Conservation (phyloP, 2,113 vertebrate species). For the Psophia crepitans region DNA sequence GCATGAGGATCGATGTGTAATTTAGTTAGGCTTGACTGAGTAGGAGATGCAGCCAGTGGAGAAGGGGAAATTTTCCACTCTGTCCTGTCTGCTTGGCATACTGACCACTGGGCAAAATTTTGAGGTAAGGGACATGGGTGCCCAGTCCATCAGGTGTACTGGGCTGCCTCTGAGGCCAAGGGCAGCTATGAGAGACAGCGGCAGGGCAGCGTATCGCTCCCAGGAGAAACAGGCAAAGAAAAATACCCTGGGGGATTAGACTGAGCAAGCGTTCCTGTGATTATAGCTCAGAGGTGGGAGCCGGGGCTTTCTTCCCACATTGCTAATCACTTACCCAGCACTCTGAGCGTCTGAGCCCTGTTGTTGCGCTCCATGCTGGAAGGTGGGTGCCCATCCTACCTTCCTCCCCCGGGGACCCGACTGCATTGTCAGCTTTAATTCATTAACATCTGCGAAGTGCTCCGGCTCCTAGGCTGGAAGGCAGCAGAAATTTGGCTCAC, state of each 20-base stretch:
- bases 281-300: conserved; percentile 39
- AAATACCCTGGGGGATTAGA: background rate
- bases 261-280: conserved; percentile 14
- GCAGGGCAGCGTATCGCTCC: background rate
- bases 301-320: conserved; percentile 25
- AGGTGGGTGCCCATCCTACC: conserved; percentile 41
- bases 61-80: conserved; percentile 38
- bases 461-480: background rate
- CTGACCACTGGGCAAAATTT: background rate
- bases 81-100: background rate
- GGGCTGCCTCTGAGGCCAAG: background rate
- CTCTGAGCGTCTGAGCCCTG: conserved; percentile 12
- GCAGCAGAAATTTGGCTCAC: background rate
- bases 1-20: background rate
- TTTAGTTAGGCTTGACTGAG: background rate
- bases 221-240: background rate
- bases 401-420: conserved; percentile 3
- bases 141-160: too few relatives aligned
- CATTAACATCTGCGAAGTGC: conserved; percentile 29
- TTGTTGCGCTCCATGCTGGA: conserved; percentile 13
- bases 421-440: conserved; percentile 43
- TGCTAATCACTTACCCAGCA: conserved; percentile 41
- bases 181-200: background rate
- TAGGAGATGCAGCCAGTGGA: background rate
- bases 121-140: background rate